A percentile compares a stretch with the other conserved stretches of the same genome.
phyloP scores from a whole-genome alignment of 2,113 vertebrate species.

The Lamprotornis superbus region DNA sequence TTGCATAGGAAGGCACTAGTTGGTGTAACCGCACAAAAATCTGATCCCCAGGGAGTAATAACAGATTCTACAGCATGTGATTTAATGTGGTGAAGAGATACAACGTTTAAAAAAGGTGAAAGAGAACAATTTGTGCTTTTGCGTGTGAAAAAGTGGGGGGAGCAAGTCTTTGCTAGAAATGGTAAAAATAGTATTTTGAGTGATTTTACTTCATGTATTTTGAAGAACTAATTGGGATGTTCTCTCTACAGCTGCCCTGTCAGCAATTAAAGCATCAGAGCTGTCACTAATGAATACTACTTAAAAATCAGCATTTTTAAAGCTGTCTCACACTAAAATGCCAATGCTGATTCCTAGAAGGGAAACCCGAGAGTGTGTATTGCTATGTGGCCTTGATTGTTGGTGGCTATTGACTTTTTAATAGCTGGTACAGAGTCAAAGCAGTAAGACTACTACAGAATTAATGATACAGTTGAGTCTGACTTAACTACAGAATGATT shows the following conservation, averaged over 20 bases:
- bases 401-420: not conserved
- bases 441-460: not conserved
- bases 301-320: constrained; percentile 41
- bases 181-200: constrained; percentile 42
- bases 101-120: not conserved
- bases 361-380: not conserved
- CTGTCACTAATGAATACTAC: constrained; percentile 29
- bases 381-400: not conserved
- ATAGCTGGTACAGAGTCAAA: not conserved
- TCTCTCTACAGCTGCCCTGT: constrained; percentile 9
- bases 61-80: not conserved
- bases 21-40: not conserved
- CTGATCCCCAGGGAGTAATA: not conserved
- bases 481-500: not conserved
- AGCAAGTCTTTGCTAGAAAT: not conserved
- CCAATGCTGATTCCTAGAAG: not conserved
- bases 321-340: not conserved
- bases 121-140: constrained; percentile 21
- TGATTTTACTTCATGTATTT: constrained; percentile 19
- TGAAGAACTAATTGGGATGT: constrained; percentile 33
- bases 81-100: not conserved
- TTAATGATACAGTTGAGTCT: not conserved
- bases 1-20: not conserved
- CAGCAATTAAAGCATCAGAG: constrained; percentile 60
- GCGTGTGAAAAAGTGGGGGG: not conserved